A percentile compares a stretch with the other conserved stretches of the same genome.
Evolutionary conservation across 2,113 vertebrate genomes (phyloP).

Genomic region (Malurus alboscapulatus): DNA sequence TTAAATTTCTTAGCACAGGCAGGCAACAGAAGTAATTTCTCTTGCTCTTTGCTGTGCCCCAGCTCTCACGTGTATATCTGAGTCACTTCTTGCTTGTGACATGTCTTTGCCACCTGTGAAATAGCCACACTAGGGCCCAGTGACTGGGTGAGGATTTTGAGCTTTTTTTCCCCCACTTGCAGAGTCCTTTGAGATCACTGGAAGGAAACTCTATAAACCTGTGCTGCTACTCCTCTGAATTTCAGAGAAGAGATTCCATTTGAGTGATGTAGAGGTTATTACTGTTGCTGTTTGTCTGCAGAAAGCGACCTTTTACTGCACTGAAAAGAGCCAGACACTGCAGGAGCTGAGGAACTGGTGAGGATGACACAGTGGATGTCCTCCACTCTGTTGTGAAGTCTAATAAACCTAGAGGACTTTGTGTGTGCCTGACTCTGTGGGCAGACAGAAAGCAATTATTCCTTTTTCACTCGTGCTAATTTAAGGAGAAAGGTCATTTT

Average conservation of each 20-base stretch:
- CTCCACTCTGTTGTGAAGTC: background rate
- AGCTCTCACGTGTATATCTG: background rate
- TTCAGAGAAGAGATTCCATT: constrained; percentile 20
- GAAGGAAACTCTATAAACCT: constrained; percentile 28
- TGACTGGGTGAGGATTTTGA: background rate
- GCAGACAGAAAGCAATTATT: constrained; percentile 16
- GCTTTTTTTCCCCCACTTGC: background rate
- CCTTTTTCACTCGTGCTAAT: constrained; percentile 3
- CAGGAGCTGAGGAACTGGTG: background rate
- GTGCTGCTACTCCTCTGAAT: constrained; percentile 17
- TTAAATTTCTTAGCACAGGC: background rate
- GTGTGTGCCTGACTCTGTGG: background rate
- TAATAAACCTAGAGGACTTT: background rate
- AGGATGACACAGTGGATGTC: constrained; percentile 16
- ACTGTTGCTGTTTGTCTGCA: constrained; percentile 1
- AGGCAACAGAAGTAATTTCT: background rate
- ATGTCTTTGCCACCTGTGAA: constrained; percentile 10
- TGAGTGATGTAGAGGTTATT: constrained; percentile 12
- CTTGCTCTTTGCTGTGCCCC: background rate
- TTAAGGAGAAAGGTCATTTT: constrained; percentile 10
- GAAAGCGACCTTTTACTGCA: background rate
- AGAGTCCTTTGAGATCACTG: background rate
- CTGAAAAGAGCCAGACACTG: constrained; percentile 15
- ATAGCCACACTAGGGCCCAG: background rate
- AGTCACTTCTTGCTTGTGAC: constrained; percentile 31